Evolutionary conservation across 2,797 vertebrate species (phyloP).

Genomic region (Gambelia wislizenii): DNA sequence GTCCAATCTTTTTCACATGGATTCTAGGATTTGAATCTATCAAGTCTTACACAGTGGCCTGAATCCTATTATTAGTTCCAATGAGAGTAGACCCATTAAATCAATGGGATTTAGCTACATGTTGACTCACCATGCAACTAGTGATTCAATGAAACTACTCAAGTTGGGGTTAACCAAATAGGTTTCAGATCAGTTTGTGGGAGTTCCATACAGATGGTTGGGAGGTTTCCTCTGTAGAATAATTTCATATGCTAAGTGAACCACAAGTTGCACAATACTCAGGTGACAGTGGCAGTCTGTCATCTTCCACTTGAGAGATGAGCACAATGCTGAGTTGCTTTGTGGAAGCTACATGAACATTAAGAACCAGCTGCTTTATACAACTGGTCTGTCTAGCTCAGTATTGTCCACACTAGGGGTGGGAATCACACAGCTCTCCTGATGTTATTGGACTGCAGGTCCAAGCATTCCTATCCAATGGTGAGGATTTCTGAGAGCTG

Average conservation of each 20-base stretch:
- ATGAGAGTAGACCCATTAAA: too few species aligned
- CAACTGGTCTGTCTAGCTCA: background rate
- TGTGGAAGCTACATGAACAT: background rate
- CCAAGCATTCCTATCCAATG: too few species aligned
- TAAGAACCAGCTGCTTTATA: background rate
- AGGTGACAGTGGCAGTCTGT: too few species aligned
- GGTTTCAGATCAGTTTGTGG: background rate
- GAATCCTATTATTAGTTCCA: too few species aligned
- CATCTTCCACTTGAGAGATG: background rate
- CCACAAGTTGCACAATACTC: background rate
- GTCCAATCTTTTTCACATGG: background rate
- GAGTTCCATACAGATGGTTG: background rate
- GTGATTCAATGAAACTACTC: too few species aligned
- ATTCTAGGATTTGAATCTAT: background rate
- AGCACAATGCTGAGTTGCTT: background rate
- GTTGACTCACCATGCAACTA: too few species aligned
- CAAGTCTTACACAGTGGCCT: background rate
- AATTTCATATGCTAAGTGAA: background rate
- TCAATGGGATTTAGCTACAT: too few species aligned
- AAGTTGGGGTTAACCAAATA: background rate
- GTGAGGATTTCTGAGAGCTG: too few species aligned
- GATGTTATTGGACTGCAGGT: too few species aligned
- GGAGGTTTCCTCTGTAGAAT: background rate
- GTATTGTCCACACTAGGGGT: background rate
- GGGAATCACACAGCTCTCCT: too few species aligned